phyloP scores from a whole-genome alignment of 1,140 invertebrate species.

The Apocrypta bakeri region DNA sequence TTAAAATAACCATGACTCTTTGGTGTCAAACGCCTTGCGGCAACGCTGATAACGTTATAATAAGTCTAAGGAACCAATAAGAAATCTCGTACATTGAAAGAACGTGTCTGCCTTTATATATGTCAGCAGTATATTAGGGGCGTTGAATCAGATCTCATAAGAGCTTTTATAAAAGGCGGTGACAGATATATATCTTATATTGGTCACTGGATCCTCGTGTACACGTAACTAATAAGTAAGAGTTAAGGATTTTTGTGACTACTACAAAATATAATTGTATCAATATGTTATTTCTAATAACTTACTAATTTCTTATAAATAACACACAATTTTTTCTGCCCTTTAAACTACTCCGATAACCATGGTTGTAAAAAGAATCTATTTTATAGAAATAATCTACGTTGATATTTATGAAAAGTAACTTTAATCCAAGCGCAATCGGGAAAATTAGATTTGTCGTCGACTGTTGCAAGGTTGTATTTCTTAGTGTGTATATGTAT shows the following conservation, averaged over 20 bases:
- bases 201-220: slow-evolving; percentile 2
- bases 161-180: neutral
- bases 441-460: slow-evolving; percentile 3
- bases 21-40: slow-evolving; percentile 81
- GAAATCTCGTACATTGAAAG: neutral
- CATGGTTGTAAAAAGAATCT: too few species aligned
- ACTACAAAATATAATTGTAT: too few species aligned
- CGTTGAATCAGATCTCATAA: neutral
- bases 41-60: neutral
- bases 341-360: too few species aligned
- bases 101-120: neutral
- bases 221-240: neutral
- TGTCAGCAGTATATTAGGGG: neutral
- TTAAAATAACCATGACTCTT: slow-evolving; percentile 83
- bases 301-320: too few species aligned
- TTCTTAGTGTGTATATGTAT: too few species aligned
- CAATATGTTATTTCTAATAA: too few species aligned
- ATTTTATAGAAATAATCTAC: slow-evolving; percentile 14
- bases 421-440: neutral
- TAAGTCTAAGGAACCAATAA: neutral
- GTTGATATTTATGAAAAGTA: neutral
- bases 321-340: too few species aligned
- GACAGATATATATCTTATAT: neutral
- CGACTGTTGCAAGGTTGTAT: slow-evolving; percentile 32
- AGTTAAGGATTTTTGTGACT: too few species aligned